phyloP scores from a whole-genome alignment of 2,113 vertebrate species.

The Chamaea fasciata region DNA sequence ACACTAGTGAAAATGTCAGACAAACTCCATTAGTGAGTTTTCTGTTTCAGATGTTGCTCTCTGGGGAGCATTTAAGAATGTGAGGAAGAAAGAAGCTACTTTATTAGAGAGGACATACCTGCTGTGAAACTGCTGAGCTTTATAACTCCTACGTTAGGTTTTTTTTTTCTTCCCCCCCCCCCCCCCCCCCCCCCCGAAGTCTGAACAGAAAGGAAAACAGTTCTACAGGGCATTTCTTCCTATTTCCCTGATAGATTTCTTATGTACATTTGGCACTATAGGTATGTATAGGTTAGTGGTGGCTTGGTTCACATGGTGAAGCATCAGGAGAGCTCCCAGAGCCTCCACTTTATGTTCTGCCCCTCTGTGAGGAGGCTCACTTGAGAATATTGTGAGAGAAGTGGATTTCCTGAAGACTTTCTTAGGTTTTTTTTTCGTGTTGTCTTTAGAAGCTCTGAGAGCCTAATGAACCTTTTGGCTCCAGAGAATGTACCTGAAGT shows the following conservation, averaged over 20 bases:
- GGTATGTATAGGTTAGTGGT: not conserved
- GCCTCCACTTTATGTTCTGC: not conserved
- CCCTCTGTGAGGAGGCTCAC: not conserved
- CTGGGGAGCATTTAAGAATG: not conserved
- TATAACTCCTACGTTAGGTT: not conserved
- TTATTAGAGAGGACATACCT: not conserved
- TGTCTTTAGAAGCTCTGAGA: not conserved
- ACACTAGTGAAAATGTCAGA: not conserved
- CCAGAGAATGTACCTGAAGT: not conserved
- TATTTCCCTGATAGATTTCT: not conserved
- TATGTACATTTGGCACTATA: not conserved
- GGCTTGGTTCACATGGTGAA: not conserved
- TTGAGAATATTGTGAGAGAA: not conserved
- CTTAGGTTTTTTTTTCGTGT: accelerated
- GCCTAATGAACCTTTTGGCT: not conserved
- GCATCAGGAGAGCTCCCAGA: not conserved
- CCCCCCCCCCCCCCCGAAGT: not conserved
- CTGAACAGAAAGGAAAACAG: not conserved
- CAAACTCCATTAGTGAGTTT: not conserved
- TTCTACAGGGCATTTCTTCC: not conserved
- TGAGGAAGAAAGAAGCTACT: not conserved
- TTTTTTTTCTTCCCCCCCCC: not conserved
- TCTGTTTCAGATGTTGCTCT: not conserved
- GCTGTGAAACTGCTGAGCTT: not conserved
- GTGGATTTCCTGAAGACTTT: not conserved